Evolutionary conservation across 2,888 invertebrate species (phyloP), one percentile per base, ranked within the genome.

Genomic region (Thereva nobilitata): DNA sequence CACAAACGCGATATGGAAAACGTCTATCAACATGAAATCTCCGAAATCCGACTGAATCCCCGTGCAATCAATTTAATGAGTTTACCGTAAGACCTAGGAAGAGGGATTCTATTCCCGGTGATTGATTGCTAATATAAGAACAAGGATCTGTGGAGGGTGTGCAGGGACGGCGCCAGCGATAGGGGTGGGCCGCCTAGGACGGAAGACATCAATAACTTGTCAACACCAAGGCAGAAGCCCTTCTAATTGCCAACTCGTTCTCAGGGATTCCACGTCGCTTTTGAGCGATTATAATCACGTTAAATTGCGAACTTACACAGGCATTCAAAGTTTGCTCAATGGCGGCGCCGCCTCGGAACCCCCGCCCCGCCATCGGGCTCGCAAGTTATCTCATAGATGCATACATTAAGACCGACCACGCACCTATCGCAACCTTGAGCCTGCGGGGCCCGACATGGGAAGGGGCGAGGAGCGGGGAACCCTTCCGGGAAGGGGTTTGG

Each of bases 1-100:
- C 53, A 53, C 37, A 40, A 40, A 23, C 23, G 23, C 23, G 23
- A 23, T 23, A 23, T 23, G 7, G 53, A 50, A 35, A 5, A 50
- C 9, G 53, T n/a, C 53, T 53, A 53, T 37, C 40, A 53, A 10
- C 37, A 40, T 10, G 9, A 53, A 38, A 53, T 38, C 10, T 37
- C 52, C 7, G 7, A 53, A 53, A 53, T 10, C 38, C 38, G 53
- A 53, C 23, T 23, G 23, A 53, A 53, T 53, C 53, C 40, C 40
- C 38, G 53, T 53, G 53, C 40, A 53, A 53, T 53, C 57, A n/a
- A 35, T 45, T 45, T 44, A 57, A 57, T 57, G 44, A 57, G 49
- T 49, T 23, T 38, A 23, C 49, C 23, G 38, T 45, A 59, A 49
- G 49, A 49, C 40, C 23, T 23, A 23, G 23, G 38, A 40, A 53